phyloP scores from a whole-genome alignment of 2,888 invertebrate species.

The Heliconius ethilla region DNA sequence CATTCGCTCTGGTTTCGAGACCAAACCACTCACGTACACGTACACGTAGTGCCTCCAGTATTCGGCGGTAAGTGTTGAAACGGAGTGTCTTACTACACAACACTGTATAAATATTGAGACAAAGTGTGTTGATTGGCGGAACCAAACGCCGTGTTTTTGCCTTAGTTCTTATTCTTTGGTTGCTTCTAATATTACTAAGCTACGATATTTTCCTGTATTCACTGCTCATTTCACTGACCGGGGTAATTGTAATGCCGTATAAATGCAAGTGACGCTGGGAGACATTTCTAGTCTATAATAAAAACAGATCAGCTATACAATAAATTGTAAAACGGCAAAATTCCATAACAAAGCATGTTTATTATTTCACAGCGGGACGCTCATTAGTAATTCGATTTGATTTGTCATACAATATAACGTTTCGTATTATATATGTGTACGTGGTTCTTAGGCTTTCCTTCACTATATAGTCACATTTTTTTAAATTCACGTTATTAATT shows the following conservation, averaged over 20 bases:
- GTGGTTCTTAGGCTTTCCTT: not conserved
- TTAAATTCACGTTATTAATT: too few species aligned
- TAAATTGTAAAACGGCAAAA: slow-evolving; percentile 29
- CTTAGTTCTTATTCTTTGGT: not conserved
- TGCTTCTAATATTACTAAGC: too few species aligned
- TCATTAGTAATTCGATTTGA: slow-evolving; percentile 23
- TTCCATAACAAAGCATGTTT: slow-evolving; percentile 23
- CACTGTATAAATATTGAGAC: too few species aligned
- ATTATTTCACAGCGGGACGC: slow-evolving; percentile 32
- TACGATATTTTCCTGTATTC: too few species aligned
- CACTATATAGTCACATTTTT: not conserved
- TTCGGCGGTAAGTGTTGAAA: too few species aligned
- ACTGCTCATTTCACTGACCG: too few species aligned
- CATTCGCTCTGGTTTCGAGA: too few species aligned
- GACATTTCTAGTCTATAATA: not conserved
- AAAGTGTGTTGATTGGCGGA: not conserved
- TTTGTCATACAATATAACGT: slow-evolving; percentile 17
- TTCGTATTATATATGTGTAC: not conserved
- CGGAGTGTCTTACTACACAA: too few species aligned
- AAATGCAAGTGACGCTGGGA: not conserved
- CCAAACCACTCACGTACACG: too few species aligned
- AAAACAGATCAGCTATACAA: slow-evolving; percentile 20
- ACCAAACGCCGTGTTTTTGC: not conserved
- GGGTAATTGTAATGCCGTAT: not conserved
- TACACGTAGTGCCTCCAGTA: too few species aligned